Percentiles rank a stretch among this genome's conserved stretches.
phyloP scores from a whole-genome alignment of 2,888 invertebrate species.

The Caradrina kadenii region DNA sequence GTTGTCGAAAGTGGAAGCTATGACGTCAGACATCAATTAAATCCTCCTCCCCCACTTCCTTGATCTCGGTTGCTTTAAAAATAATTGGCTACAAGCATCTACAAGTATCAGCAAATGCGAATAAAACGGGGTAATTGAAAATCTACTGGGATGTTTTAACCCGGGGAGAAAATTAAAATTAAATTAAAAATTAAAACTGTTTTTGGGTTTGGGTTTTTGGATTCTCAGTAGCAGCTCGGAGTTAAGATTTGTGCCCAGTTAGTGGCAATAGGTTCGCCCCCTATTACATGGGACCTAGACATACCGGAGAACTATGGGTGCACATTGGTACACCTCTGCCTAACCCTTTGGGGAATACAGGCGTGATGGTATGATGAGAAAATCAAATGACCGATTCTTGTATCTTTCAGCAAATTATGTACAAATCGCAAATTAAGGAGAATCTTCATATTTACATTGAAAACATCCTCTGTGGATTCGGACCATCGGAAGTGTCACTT shows the following conservation, averaged over 20 bases:
- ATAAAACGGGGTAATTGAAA: constrained; percentile 25
- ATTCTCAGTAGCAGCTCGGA: no score
- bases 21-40: constrained; percentile 58
- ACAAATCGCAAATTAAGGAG: constrained; percentile 4
- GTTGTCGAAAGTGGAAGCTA: constrained; percentile 11
- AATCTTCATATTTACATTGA: neutral
- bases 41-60: constrained; percentile 22
- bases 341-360: no score
- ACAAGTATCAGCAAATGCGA: constrained; percentile 34
- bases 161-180: constrained; percentile 24
- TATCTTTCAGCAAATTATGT: constrained; percentile 3
- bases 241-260: no score
- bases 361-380: no score
- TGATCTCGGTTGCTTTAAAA: constrained; percentile 37
- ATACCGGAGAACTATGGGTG: no score
- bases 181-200: no score
- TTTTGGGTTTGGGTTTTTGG: no score
- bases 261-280: no score
- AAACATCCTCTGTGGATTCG: no score
- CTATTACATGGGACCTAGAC: no score
- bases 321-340: no score
- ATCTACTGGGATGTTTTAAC: constrained; percentile 22
- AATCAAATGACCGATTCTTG: constrained; percentile 2
- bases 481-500: no score
- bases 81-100: constrained; percentile 40